Conservation (phyloP, 2,888 invertebrate species). For the Perizoma flavofasciatum region DNA sequence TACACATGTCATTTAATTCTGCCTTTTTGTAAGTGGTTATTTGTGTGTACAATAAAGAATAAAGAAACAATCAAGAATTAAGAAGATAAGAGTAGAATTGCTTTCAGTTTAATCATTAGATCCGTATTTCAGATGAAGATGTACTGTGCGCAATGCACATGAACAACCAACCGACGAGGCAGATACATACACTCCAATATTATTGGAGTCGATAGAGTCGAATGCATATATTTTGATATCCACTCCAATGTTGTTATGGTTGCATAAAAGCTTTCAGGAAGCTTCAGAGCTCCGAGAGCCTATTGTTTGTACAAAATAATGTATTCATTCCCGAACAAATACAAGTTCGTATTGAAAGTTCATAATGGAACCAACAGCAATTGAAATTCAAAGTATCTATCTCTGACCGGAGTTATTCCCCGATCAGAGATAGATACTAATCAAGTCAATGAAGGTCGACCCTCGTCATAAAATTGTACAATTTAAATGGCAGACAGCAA, state of each 20-base stretch:
- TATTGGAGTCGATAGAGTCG: slow-evolving; percentile 17
- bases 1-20: no score
- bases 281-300: slow-evolving; percentile 8
- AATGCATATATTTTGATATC: slow-evolving; percentile 26
- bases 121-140: slow-evolving; percentile 41
- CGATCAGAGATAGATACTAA: slow-evolving; percentile 46
- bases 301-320: slow-evolving; percentile 14
- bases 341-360: slow-evolving; percentile 21
- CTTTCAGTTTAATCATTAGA: slow-evolving; percentile 28
- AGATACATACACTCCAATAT: slow-evolving; percentile 6
- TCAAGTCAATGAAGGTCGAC: slow-evolving; percentile 54
- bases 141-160: slow-evolving; percentile 23
- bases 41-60: no score
- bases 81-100: slow-evolving; percentile 20
- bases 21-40: no score
- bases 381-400: slow-evolving; percentile 45
- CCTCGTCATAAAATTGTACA: slow-evolving; percentile 64
- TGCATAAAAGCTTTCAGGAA: slow-evolving; percentile 29
- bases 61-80: no score
- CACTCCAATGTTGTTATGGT: slow-evolving; percentile 25
- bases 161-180: slow-evolving; percentile 1
- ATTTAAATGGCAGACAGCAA: slow-evolving; percentile 59
- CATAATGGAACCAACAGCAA: slow-evolving; percentile 36
- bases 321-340: slow-evolving; percentile 18
- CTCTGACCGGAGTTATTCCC: slow-evolving; percentile 34